Evolutionary conservation across 2,888 invertebrate genomes (phyloP).

Genomic region (Drosophila glabriapex): DNA sequence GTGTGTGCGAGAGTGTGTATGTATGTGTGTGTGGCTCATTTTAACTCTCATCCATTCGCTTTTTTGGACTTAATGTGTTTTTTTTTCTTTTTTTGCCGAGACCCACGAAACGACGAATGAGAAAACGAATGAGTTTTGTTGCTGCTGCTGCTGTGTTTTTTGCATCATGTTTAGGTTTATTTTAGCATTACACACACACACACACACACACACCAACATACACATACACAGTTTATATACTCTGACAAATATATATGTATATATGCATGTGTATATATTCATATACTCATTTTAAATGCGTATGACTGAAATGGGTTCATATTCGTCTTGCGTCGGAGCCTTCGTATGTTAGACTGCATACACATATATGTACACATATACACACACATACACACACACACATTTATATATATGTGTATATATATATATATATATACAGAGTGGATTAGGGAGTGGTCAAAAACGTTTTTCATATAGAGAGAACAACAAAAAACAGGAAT

Average conservation of each 20-base stretch:
- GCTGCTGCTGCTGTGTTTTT: slow-evolving; percentile 63
- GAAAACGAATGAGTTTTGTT: slow-evolving; percentile 76
- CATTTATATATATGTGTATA: neutral
- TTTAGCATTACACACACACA: slow-evolving; percentile 63
- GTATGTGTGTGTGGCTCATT: slow-evolving; percentile 64
- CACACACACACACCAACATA: slow-evolving; percentile 25
- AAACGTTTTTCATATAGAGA: slow-evolving; percentile 20
- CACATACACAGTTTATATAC: slow-evolving; percentile 32
- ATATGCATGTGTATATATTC: slow-evolving; percentile 16
- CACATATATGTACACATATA: slow-evolving; percentile 27
- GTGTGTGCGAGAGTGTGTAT: slow-evolving; percentile 30
- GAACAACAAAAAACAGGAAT: slow-evolving; percentile 8
- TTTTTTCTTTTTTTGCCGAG: slow-evolving; percentile 39
- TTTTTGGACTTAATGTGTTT: slow-evolving; percentile 76
- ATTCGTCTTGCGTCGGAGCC: slow-evolving; percentile 40
- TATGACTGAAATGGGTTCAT: slow-evolving; percentile 70
- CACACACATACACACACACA: neutral
- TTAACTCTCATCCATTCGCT: slow-evolving; percentile 81
- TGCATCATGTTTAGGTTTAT: slow-evolving; percentile 78
- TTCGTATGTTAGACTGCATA: slow-evolving; percentile 40
- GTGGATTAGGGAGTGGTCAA: slow-evolving; percentile 63
- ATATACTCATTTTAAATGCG: slow-evolving; percentile 59
- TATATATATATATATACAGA: slow-evolving; percentile 16
- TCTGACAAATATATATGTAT: slow-evolving; percentile 10
- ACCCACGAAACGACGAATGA: slow-evolving; percentile 75